Evolutionary conservation across 2,113 vertebrate species (phyloP).

Genomic region (Cercopithecus mona): DNA sequence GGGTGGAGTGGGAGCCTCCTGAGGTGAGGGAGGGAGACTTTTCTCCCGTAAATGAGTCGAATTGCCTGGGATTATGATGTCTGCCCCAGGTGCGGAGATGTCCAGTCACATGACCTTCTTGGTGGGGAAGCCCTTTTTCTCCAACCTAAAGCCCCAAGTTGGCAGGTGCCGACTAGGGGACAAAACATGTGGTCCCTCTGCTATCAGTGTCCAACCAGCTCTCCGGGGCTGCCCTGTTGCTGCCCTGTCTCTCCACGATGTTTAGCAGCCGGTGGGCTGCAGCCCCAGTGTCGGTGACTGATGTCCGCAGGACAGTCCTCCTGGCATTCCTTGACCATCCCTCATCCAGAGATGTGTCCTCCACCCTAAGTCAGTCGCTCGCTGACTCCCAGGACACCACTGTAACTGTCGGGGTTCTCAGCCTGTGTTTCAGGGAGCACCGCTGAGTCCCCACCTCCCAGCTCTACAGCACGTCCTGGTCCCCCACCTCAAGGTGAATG

Average conservation of each 20-base stretch:
- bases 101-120: not conserved
- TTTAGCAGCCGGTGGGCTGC: not conserved
- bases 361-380: not conserved
- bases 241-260: not conserved
- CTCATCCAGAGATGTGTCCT: not conserved
- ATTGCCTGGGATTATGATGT: fast-evolving
- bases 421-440: not conserved
- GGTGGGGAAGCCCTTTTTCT: not conserved
- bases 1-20: not conserved
- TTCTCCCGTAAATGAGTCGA: too few relatives aligned
- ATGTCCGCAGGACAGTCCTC: not conserved
- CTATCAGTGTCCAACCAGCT: not conserved
- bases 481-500: not conserved
- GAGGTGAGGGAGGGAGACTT: fast-evolving
- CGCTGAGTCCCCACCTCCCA: not conserved
- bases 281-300: fast-evolving
- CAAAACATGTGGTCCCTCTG: fast-evolving
- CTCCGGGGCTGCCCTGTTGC: not conserved
- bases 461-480: too few relatives aligned
- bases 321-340: not conserved
- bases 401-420: not conserved
- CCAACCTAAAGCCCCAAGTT: not conserved
- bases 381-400: not conserved
- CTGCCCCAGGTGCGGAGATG: fast-evolving
- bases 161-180: not conserved